phyloP scores from a whole-genome alignment of 2,113 vertebrate genomes.

The Oreotrochilus melanogaster region DNA sequence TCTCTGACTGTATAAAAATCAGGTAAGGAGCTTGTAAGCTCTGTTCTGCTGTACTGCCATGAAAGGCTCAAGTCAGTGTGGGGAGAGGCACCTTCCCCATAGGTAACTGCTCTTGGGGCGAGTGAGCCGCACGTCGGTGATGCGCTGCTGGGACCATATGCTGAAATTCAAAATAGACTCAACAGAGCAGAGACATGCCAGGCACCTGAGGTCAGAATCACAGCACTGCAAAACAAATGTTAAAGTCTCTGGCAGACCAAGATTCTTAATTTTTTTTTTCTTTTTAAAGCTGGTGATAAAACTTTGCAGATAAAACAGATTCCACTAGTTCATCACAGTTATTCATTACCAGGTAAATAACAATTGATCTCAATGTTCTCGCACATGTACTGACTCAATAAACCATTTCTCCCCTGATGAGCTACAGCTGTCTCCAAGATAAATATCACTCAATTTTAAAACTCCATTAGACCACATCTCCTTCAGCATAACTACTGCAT shows the following conservation, averaged over 20 bases:
- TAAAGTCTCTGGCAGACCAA: neutral
- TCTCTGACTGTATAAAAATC: conserved; percentile 10
- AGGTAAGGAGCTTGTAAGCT: conserved; percentile 11
- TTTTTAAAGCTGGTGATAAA: neutral
- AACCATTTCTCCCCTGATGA: neutral
- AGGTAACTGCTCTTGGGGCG: neutral
- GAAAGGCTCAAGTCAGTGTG: neutral
- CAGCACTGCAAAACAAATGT: neutral
- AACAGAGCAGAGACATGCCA: neutral
- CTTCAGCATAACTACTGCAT: neutral
- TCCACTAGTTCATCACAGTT: neutral
- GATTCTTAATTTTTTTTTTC: neutral
- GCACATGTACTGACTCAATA: conserved; percentile 27
- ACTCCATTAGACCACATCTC: neutral
- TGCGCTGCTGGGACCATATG: conserved; percentile 26
- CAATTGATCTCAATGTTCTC: conserved; percentile 15
- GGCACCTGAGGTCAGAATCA: neutral
- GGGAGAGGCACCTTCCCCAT: neutral
- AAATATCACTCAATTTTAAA: conserved; percentile 21
- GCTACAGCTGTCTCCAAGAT: conserved; percentile 18
- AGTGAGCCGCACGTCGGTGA: neutral
- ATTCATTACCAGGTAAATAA: conserved; percentile 52
- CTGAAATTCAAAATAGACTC: neutral
- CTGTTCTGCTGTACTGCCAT: conserved; percentile 8
- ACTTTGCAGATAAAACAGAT: neutral